Conservation (phyloP, 2,113 vertebrate genomes). For the Daboia siamensis region DNA sequence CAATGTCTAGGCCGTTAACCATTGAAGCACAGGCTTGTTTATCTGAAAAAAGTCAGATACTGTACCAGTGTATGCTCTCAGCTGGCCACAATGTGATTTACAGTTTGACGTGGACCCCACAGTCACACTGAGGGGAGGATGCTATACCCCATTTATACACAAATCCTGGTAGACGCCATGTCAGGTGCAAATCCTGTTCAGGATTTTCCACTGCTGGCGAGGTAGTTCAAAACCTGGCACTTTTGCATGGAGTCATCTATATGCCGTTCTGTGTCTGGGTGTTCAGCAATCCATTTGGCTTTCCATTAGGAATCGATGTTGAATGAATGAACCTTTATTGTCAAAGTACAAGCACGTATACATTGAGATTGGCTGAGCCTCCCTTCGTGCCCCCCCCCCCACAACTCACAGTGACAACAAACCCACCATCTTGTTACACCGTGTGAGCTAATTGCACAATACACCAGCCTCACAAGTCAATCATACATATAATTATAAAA, state of each 20-base stretch:
- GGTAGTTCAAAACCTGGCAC: not conserved
- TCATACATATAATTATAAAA: too few relatives aligned
- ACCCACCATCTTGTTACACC: too few relatives aligned
- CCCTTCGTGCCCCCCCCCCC: too few relatives aligned
- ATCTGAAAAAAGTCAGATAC: not conserved
- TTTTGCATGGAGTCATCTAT: not conserved
- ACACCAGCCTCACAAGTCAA: too few relatives aligned
- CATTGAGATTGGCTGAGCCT: too few relatives aligned
- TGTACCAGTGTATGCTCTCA: not conserved
- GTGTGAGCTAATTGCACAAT: too few relatives aligned
- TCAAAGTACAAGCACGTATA: too few relatives aligned
- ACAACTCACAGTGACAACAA: too few relatives aligned
- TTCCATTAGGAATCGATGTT: not conserved
- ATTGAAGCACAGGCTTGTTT: not conserved
- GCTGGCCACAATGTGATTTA: not conserved
- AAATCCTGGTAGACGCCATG: not conserved
- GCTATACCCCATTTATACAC: not conserved
- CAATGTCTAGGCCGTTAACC: not conserved
- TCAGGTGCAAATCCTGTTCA: not conserved
- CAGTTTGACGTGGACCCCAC: not conserved
- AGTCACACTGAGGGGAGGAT: not conserved
- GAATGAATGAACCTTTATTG: too few relatives aligned
- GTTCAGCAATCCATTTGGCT: not conserved
- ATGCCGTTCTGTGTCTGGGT: not conserved
- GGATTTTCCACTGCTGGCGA: not conserved